Conservation (phyloP, 2,888 invertebrate genomes). For the Leptodirus hochenwartii region DNA sequence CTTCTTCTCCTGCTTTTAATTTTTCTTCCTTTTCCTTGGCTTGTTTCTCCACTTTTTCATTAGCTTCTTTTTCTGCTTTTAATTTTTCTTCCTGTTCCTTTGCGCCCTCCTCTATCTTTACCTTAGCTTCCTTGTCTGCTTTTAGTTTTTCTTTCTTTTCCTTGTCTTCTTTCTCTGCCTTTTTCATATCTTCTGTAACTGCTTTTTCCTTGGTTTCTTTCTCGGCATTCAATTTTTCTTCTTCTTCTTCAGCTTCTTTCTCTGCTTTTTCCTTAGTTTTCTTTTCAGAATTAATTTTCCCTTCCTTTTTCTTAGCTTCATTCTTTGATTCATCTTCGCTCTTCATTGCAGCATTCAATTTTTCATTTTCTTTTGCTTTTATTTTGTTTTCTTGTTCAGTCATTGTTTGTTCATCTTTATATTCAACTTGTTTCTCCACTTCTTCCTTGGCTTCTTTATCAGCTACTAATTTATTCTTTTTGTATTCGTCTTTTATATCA, state of each 20-base stretch:
- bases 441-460: conserved; percentile 10
- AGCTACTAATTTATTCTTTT: conserved; percentile 9
- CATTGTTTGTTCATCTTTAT: conserved; percentile 10
- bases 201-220: conserved; percentile 9
- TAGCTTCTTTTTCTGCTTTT: conserved; percentile 7
- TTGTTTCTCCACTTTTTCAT: conserved; percentile 10
- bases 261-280: conserved; percentile 11
- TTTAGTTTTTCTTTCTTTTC: conserved; percentile 10
- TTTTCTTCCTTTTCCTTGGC: conserved; percentile 12
- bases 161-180: conserved; percentile 9
- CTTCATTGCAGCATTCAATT: conserved; percentile 10
- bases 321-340: conserved; percentile 8
- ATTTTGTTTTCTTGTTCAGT: conserved; percentile 10
- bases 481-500: conserved; percentile 10
- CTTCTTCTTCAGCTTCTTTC: conserved; percentile 7
- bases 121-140: conserved; percentile 9
- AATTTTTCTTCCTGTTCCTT: conserved; percentile 5
- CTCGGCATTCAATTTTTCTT: conserved; percentile 9
- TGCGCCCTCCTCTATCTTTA: conserved; percentile 10
- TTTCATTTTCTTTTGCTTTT: conserved; percentile 10
- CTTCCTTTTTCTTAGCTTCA: conserved; percentile 9
- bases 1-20: conserved; percentile 8
- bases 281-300: conserved; percentile 8
- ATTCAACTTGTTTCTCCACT: conserved; percentile 9
- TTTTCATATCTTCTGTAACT: conserved; percentile 9